Evolutionary conservation across 2,888 invertebrate genomes (phyloP), one percentile per base, ranked within the genome.

Genomic region (Megalurothrips usitatus): DNA sequence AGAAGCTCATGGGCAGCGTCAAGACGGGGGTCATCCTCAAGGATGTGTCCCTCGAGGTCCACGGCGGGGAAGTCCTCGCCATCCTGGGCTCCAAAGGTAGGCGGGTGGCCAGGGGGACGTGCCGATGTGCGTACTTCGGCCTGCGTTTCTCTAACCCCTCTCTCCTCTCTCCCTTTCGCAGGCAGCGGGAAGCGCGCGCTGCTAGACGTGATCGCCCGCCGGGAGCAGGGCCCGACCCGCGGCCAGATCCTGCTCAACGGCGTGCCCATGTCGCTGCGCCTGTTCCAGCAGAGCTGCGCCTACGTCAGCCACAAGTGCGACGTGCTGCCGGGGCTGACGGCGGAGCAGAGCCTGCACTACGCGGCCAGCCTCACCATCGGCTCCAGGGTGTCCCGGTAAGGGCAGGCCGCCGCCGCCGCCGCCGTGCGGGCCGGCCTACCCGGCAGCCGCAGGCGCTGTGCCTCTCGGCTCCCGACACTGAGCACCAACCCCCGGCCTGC

Each of bases 161-260:
- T 43, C 34, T 43, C 34, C 34, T 43, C 34, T 43, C 34, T 49
- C 11, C 34, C 48, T 47, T 82, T 85, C 87, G 43, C 84, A 96
- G 96, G 96, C 19, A 97, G 97, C 84, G 98, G 98, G 0, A 99
- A 99, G 86, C 92, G 96, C 52, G 97, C 97, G 0, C 90, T 99
- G 4, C 89, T 99, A 11, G 98, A 98, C 87, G 97, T 98, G 11
- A 95, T 98, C 81, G 93, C 95, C 0, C 90, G 94, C 26, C 90
- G 95, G 52, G 93, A 95, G 17, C 92, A 92, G 83, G 94, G 94
- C 1, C 92, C 94, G 0, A 94, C 94, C 0, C 91, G 96, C 81
- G 98, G 98, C 0, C 94, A 96, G 86, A 94, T 98, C 43, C 89
- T 96, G 0, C 90, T 98, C 0, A 97, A 98, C 86, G 96, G 95